Percentiles rank a stretch among this genome's conserved stretches.
phyloP scores from a whole-genome alignment of 2,888 invertebrate genomes.

The Neria commutata region DNA sequence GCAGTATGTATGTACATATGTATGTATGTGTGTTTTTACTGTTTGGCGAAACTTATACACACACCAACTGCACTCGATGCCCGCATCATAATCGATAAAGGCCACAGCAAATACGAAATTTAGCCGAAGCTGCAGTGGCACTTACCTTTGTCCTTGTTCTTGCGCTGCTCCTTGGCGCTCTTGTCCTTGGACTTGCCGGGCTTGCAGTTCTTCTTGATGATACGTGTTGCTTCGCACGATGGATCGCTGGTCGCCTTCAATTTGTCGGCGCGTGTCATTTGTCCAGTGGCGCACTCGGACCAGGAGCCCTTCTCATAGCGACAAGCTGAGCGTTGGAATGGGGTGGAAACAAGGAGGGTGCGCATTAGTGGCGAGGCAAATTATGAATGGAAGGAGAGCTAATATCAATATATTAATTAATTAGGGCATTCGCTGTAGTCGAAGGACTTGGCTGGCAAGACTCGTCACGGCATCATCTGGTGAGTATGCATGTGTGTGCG shows the following conservation, averaged over 20 bases:
- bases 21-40: no score
- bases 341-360: not conserved
- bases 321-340: constrained; percentile 67
- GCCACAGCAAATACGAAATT: not conserved
- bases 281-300: constrained; percentile 82
- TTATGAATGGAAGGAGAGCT: not conserved
- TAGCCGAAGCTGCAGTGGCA: constrained; percentile 45
- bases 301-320: constrained; percentile 89
- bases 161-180: constrained; percentile 61
- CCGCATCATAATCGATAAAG: not conserved
- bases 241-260: constrained; percentile 83
- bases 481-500: not conserved
- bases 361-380: not conserved
- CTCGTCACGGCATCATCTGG: not conserved
- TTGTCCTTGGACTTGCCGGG: constrained; percentile 68
- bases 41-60: no score
- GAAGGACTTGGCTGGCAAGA: not conserved
- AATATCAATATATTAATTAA: not conserved
- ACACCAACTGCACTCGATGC: not conserved
- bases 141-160: constrained; percentile 66
- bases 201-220: constrained; percentile 87
- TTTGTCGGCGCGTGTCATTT: constrained; percentile 83
- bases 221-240: constrained; percentile 81
- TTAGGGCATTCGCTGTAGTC: not conserved
- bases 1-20: no score